A percentile compares a stretch with the other conserved stretches of the same genome.
These are phyloP conservation scores for Bufo gargarizans DNA, from an alignment of 2,113 vertebrate genomes.

Conservation along the genomic window DNA sequence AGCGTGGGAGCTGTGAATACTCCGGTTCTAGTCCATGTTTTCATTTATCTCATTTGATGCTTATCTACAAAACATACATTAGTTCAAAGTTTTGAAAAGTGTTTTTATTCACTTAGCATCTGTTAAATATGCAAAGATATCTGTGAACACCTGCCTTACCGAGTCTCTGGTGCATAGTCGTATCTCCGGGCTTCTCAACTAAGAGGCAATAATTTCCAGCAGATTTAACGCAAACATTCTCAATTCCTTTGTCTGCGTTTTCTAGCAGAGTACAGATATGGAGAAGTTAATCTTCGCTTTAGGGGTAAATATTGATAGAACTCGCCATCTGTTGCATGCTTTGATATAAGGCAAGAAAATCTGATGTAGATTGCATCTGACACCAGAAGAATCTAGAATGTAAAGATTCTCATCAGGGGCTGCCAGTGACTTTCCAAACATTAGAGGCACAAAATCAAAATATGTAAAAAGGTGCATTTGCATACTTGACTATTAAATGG, in stretches of 20 bases:
- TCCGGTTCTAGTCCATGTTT: background rate
- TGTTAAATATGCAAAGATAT: conserved; percentile 59
- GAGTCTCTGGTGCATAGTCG: conserved; percentile 48
- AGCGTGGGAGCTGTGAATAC: background rate
- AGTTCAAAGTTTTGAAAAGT: conserved; percentile 59
- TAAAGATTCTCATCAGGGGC: conserved; percentile 22
- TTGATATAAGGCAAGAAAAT: conserved; percentile 43
- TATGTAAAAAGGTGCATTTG: background rate
- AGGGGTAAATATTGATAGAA: conserved; percentile 59
- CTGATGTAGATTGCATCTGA: conserved; percentile 43
- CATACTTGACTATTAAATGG: background rate
- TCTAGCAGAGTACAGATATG: conserved; percentile 54
- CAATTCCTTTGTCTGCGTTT: conserved; percentile 60
- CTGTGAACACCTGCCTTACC: conserved; percentile 55
- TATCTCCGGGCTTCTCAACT: conserved; percentile 56
- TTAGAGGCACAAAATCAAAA: background rate
- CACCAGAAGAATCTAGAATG: conserved; percentile 27
- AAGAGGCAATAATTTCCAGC: conserved; percentile 58
- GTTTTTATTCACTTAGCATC: conserved; percentile 57
- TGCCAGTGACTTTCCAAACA: background rate
- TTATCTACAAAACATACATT: conserved; percentile 57
- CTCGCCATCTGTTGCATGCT: conserved; percentile 55
- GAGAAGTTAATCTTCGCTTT: conserved; percentile 59
- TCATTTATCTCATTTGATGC: conserved; percentile 54
- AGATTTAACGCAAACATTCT: conserved; percentile 56